Percentiles rank a stretch among this genome's conserved stretches.
Conservation (phyloP, 2,888 invertebrate species). For the Ectobius pallidus region DNA sequence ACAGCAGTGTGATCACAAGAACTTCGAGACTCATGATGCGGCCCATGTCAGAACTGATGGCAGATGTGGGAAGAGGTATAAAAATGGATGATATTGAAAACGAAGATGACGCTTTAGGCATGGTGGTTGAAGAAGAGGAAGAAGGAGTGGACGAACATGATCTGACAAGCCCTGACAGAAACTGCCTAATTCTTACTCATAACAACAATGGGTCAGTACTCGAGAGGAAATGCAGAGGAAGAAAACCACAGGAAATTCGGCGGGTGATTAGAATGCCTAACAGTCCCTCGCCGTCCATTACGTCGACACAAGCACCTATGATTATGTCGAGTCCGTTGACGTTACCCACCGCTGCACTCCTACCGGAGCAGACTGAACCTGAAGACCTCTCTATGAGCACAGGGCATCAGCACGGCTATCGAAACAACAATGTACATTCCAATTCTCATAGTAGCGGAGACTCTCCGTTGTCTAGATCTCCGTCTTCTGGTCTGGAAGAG, state of each 20-base stretch:
- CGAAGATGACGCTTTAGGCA: constrained; percentile 43
- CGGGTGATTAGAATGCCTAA: constrained; percentile 54
- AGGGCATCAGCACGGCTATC: constrained; percentile 1
- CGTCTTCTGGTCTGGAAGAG: constrained; percentile 57
- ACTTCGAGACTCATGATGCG: too few species aligned
- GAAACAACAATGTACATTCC: constrained; percentile 44
- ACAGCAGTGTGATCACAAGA: too few species aligned
- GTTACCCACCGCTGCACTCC: constrained; percentile 56
- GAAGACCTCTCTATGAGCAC: constrained; percentile 79
- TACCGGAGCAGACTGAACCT: constrained; percentile 89
- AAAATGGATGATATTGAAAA: constrained; percentile 29
- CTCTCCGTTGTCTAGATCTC: constrained; percentile 54
- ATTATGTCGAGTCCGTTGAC: constrained; percentile 57
- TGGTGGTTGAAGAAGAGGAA: constrained; percentile 43
- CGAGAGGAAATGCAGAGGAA: constrained; percentile 40
- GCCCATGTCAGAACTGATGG: too few species aligned
- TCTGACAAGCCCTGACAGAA: background rate
- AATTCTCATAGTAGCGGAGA: constrained; percentile 58
- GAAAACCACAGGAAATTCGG: constrained; percentile 59
- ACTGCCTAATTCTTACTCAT: constrained; percentile 36
- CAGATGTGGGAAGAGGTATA: too few species aligned
- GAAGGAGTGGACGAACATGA: background rate
- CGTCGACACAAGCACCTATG: constrained; percentile 41
- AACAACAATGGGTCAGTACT: constrained; percentile 47
- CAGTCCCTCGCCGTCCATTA: constrained; percentile 49